Evolutionary conservation across 1,140 invertebrate species (phyloP), one percentile per base, ranked within the genome.

Genomic region (Zaprionus vittiger): DNA sequence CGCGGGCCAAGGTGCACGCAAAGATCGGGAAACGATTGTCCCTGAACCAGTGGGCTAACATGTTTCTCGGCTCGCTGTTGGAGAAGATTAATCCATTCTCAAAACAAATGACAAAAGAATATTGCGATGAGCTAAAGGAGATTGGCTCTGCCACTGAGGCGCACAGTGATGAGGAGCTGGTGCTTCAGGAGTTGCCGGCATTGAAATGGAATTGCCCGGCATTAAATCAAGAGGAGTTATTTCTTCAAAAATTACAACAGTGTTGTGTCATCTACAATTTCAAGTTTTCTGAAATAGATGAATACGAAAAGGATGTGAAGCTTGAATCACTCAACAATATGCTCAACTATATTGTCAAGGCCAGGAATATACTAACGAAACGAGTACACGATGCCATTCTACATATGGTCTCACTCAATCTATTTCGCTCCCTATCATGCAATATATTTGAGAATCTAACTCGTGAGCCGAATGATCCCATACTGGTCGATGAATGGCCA

Each of bases 371-470:
- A 7, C 17, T 99, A 78, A 99, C 98, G 79, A 98, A 99, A 93
- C 95, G 96, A 66, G 97, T 99, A 72, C 99, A 99, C 93, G 97
- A 97, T 73, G 98, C 99, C 95, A 97, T 98, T 90, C 98, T 99
- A 81, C 97, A 97, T 94, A 99, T 99, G 98, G 96, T 96, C 95
- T 97, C 97, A 93, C 95, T 96, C 81, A 96, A 99, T 94, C 94
- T 99, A 92, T 99, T 99, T 95, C 97, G 99, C 87, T 98, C 98
- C 79, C 95, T 99, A 93, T 98, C 99, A 81, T 99, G 98, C 73
- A 98, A 98, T 94, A 97, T 98, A 93, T 99, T 99, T 94, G 98
- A 98, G 60, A 98, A 99, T 93, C 99, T 98, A 94, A 99, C 99
- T 94, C 98, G 98, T 14, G 99, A 99, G 94, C 98, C 99, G 93